Evolutionary conservation across 2,797 vertebrate genomes (phyloP).

Genomic region (Clamator glandarius): DNA sequence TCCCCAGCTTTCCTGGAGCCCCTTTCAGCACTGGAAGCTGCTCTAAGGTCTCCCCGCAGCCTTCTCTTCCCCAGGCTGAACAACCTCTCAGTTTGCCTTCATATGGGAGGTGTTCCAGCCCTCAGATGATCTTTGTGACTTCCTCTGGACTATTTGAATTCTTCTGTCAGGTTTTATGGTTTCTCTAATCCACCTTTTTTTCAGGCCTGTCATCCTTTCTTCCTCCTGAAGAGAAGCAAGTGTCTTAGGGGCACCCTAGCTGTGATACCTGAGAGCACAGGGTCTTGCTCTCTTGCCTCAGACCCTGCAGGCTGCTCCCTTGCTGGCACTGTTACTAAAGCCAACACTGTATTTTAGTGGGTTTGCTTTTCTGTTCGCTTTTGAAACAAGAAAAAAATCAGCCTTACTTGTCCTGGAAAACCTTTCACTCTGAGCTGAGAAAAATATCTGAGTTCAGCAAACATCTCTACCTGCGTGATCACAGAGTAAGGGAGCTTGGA

Average conservation of each 20-base stretch:
- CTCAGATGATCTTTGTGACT: too few relatives aligned
- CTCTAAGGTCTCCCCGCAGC: too few relatives aligned
- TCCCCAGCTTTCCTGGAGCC: too few relatives aligned
- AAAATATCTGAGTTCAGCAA: background rate
- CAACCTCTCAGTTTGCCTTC: too few relatives aligned
- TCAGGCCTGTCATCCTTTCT: background rate
- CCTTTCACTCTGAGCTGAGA: background rate
- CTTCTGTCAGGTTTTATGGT: background rate
- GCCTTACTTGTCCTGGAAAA: background rate
- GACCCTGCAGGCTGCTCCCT: background rate
- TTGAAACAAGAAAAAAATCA: background rate
- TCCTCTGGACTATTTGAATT: too few relatives aligned
- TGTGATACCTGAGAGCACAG: fast-evolving
- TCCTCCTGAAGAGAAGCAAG: background rate
- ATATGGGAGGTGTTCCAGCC: too few relatives aligned
- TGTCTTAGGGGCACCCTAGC: fast-evolving
- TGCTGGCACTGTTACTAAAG: background rate
- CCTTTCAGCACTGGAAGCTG: too few relatives aligned
- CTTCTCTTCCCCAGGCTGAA: too few relatives aligned
- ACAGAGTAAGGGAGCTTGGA: fast-evolving
- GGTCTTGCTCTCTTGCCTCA: fast-evolving
- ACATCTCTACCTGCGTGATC: background rate
- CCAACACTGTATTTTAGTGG: background rate
- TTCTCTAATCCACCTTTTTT: background rate
- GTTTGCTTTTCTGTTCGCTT: background rate